Conservation (phyloP, 2,888 invertebrate genomes). For the Sarcophaga caerulescens region DNA sequence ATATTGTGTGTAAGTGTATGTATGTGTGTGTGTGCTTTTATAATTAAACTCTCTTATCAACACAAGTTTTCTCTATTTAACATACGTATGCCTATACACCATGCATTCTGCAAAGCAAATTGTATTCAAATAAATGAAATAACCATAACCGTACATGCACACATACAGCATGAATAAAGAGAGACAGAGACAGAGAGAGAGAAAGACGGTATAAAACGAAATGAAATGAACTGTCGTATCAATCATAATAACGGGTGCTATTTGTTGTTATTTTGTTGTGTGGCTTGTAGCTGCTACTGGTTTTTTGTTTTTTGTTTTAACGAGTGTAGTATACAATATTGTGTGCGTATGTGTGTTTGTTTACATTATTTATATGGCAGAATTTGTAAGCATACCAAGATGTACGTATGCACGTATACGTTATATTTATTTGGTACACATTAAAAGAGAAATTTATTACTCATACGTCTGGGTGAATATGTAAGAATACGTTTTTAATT, state of each 20-base stretch:
- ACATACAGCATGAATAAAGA: not conserved
- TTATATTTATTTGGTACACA: conserved; percentile 32
- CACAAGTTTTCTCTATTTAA: too few relatives aligned
- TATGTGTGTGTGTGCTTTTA: too few relatives aligned
- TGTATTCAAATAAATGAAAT: not conserved
- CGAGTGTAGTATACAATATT: not conserved
- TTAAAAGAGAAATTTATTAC: conserved; percentile 42
- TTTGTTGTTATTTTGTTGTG: not conserved
- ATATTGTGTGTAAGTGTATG: too few relatives aligned
- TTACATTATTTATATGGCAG: not conserved
- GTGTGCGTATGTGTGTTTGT: not conserved
- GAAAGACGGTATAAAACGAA: not conserved
- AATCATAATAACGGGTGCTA: not conserved
- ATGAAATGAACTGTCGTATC: not conserved
- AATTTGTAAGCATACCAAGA: not conserved
- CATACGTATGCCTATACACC: too few relatives aligned
- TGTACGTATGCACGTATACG: conserved; percentile 3
- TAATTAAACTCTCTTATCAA: too few relatives aligned
- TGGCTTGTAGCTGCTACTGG: not conserved
- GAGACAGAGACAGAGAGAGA: not conserved
- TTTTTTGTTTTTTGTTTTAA: not conserved
- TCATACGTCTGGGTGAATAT: conserved; percentile 18
- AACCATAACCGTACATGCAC: not conserved
- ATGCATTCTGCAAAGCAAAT: not conserved
- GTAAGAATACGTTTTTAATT: not conserved